Base-by-base conservation (phyloP, 2,113 vertebrate species). In the Malurus alboscapulatus region DNA sequence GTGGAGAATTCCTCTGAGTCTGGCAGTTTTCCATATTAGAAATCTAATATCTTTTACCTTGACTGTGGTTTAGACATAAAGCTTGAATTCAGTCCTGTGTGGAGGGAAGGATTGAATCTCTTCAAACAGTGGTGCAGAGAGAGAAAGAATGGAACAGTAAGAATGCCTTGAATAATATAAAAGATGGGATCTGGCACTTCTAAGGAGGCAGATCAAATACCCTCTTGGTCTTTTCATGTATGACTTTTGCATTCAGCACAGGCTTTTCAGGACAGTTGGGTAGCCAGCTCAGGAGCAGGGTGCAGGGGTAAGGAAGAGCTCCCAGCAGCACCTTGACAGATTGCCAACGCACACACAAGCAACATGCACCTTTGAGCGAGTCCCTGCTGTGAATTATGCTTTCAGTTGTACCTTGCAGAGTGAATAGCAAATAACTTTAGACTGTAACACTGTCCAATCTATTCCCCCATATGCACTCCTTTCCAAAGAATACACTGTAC, bases 401-500 rank as follows among this genome's bases (percentile, higher is more conserved):
- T 90, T 74, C 81, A n/a, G 71, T 36, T 94, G 87, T 89, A 94
- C 89, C 71, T 91, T 63, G 48, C 36, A 48, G 63, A 92, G 18
- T 69, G 74, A 95, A 83, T 29, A 94, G 78, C 84, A 88, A 92
- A 92, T 92, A 94, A 95, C 54, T 95, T 93, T 34, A 76, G 50
- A 58, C 67, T 85, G 4, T 94, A 90, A 94, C 85, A 63, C 87
- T 94, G 94, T 92, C 89, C 84, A 89, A 79, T 92, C 78, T 95
- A 84, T 94, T 95, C 90, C 82, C 55, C 72, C 40, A 45, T 85
- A 90, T 61, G 44, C 94, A 81, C 65, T 93, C 44, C 27, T 94
- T 88, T 94, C 92, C 94, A 93, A 94, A 95, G 94, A 96, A 96
- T 96, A 95, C 85, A 81, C 72, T 19, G 93, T 96, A 94, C 95